phyloP scores from a whole-genome alignment of 2,113 vertebrate species.

The Crotalus helleri region DNA sequence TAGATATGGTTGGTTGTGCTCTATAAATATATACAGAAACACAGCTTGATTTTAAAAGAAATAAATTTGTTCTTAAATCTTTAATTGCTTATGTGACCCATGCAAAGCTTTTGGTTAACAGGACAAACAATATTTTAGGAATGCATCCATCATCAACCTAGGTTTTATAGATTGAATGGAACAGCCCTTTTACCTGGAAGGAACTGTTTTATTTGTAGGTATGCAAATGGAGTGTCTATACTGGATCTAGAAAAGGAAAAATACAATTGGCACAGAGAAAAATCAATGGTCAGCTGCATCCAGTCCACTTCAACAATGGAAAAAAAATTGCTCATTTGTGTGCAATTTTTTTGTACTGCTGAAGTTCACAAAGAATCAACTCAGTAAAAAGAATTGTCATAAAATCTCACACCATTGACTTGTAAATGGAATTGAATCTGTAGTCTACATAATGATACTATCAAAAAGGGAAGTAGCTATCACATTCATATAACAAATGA shows the following conservation, averaged over 20 bases:
- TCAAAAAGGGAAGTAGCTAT: constrained; percentile 68
- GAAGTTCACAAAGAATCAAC: constrained; percentile 66
- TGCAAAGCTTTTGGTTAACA: not conserved
- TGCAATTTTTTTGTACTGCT: not conserved
- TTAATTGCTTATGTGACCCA: not conserved
- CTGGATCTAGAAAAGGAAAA: rapidly evolving
- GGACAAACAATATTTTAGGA: not conserved
- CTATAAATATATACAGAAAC: not conserved
- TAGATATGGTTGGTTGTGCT: not conserved
- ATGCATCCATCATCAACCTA: not conserved
- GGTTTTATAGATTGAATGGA: not conserved
- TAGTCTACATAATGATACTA: constrained; percentile 73
- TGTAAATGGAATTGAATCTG: constrained; percentile 79
- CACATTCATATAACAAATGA: constrained; percentile 75
- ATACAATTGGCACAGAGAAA: not conserved
- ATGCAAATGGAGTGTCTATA: not conserved
- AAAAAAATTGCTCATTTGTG: not conserved
- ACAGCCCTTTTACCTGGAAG: not conserved
- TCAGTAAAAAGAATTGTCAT: constrained; percentile 71
- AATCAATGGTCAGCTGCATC: not conserved
- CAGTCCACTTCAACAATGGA: not conserved
- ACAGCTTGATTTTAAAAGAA: not conserved
- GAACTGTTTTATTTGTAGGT: not conserved
- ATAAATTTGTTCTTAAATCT: not conserved
- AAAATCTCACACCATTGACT: constrained; percentile 80